phyloP scores from a whole-genome alignment of 2,113 vertebrate species.

The Channa maculata region DNA sequence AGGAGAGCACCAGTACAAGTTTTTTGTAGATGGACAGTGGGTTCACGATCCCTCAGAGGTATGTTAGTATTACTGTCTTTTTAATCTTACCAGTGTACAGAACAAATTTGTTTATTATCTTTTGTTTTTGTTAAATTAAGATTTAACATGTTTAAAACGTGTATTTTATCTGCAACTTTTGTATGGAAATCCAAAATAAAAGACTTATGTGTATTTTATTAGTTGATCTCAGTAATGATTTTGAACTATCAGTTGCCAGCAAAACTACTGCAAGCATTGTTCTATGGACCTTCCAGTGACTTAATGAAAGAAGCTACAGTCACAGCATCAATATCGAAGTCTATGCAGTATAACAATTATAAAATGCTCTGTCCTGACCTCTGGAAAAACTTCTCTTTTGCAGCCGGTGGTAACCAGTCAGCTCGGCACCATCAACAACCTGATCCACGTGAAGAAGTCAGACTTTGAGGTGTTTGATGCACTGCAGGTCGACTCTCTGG shows the following conservation, averaged over 20 bases:
- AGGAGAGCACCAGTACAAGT: constrained; percentile 98
- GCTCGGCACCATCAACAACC: constrained; percentile 96
- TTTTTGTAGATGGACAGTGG: constrained; percentile 99
- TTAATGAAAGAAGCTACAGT: background rate
- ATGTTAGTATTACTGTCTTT: constrained; percentile 40
- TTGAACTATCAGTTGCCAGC: too few relatives aligned
- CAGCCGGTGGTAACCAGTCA: constrained; percentile 97
- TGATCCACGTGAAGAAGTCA: constrained; percentile 97
- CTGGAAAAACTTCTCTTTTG: constrained; percentile 37
- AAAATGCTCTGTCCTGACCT: background rate
- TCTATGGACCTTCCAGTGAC: background rate
- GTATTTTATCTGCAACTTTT: too few relatives aligned
- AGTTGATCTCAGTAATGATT: too few relatives aligned
- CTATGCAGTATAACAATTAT: background rate
- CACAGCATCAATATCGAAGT: too few relatives aligned
- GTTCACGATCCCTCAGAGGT: constrained; percentile 96
- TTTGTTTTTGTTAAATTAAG: background rate
- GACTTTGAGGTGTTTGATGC: constrained; percentile 99
- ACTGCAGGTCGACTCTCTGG: constrained; percentile 94
- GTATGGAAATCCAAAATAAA: too few relatives aligned
- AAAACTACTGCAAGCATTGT: too few relatives aligned
- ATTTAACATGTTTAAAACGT: too few relatives aligned
- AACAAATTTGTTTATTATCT: background rate
- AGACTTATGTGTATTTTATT: too few relatives aligned
- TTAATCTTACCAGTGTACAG: background rate